Percentiles rank a stretch among this genome's conserved stretches.
Conservation (phyloP, 2,113 vertebrate species). For the Falco punctatus region DNA sequence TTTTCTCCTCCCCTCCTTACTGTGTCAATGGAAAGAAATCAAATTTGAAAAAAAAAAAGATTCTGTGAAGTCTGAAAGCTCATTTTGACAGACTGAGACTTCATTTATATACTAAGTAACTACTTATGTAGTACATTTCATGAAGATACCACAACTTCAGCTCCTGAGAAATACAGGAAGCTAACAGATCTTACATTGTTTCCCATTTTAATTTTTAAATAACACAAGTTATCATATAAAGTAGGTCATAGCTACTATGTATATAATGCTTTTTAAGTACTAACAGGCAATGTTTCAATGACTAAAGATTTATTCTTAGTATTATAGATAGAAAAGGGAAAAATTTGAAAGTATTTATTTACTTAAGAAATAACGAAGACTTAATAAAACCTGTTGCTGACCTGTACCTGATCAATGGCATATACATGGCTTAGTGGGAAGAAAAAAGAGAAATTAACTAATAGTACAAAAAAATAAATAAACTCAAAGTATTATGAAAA, state of each 20-base stretch:
- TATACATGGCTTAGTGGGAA: neutral
- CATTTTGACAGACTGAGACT: neutral
- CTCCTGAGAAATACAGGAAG: neutral
- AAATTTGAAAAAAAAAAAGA: neutral
- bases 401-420: neutral
- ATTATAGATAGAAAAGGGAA: neutral
- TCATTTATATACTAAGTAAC: neutral
- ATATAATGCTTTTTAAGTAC: neutral
- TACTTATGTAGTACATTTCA: neutral
- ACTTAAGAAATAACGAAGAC: neutral
- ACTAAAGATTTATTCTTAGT: neutral
- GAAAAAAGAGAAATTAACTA: neutral
- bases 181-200: neutral
- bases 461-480: neutral
- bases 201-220: neutral
- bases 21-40: neutral
- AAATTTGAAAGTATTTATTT: neutral
- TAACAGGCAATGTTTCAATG: neutral
- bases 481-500: neutral
- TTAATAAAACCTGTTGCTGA: neutral
- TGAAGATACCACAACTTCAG: neutral
- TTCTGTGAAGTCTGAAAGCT: neutral
- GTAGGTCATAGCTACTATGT: neutral
- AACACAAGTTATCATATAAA: neutral
- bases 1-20: neutral